Base-by-base conservation (phyloP, 2,888 invertebrate species). In the Perizoma affinitatum region DNA sequence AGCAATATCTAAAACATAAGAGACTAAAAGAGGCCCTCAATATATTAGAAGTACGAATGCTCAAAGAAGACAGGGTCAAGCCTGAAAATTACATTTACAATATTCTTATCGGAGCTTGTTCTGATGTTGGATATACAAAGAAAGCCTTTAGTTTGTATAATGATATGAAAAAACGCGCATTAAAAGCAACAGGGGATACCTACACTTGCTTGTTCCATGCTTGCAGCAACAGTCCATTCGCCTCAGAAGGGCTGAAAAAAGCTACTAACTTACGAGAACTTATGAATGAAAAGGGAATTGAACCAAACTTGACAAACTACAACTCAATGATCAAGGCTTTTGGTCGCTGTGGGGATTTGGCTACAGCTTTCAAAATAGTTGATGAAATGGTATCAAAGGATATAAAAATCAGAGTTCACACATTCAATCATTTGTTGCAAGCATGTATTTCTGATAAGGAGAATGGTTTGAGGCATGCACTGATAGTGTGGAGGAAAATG, bases 241-340 rank as follows among this genome's bases (percentile, higher is more conserved):
- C 92, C 3, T 81, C 88, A 47, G 94, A 96, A 83, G 97, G 96
- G 0, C 82, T 98, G 43, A 89, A 93, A 54, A 93, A 94, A 79
- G 96, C 97, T 0, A 91, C 86, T 33, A 86, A 94, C 63, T 87
- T 98, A 52, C 90, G 95, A 55, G 86, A 94, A 60, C 86, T 94
- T 4, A 95, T 98, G 93, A 82, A 93, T 50, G 95, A 96, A 71
- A 96, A 95, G 73, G 93, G 94, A 6, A 88, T 95, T 67, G 91
- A 94, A 66, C 95, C 96, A 4, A 97, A 97, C 79, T 82, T 94
- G 0, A 94, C 95, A 6, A 97, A 96, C 76, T 98, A 97, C 77
- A 96, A 98, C 91, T 95, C 96, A 4, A 96, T 98, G 96, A 96
- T 98, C 40, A 98, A 97, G 92, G 97, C 97, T 1, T 98, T 96